These are phyloP conservation scores for Pristionchus japonicus DNA, from an alignment of 2,888 invertebrate genomes.

Conservation along the genomic window DNA sequence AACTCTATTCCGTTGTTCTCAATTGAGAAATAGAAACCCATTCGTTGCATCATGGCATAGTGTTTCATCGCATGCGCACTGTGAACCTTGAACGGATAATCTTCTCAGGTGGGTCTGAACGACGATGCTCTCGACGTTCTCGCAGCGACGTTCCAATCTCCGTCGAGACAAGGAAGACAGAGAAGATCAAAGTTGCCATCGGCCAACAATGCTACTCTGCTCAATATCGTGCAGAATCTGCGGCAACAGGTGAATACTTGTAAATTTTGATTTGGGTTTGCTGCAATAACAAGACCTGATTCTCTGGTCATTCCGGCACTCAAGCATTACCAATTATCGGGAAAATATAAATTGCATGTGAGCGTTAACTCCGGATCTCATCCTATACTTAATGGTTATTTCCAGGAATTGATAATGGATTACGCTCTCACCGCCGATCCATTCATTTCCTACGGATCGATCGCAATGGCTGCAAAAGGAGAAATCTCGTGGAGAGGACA, in stretches of 20 bases:
- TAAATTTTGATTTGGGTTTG: no score
- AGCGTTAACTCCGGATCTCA: no score
- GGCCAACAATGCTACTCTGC: neutral
- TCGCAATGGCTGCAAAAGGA: constrained; percentile 72
- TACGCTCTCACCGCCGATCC: constrained; percentile 69
- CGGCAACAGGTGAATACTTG: constrained; percentile 40
- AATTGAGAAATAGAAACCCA: no score
- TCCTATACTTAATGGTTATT: no score
- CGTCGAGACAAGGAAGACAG: neutral
- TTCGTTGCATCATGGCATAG: no score
- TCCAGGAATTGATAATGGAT: constrained; percentile 69
- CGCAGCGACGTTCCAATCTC: constrained; percentile 41
- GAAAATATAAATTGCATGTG: no score
- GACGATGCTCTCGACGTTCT: constrained; percentile 70
- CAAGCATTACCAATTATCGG: no score
- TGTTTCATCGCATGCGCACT: no score
- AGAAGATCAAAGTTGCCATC: constrained; percentile 44
- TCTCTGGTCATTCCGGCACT: no score
- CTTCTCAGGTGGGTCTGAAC: constrained; percentile 69
- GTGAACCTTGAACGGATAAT: neutral
- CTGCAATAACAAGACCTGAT: no score
- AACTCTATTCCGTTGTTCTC: no score
- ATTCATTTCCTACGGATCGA: constrained; percentile 69
- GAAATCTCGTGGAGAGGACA: constrained; percentile 71
- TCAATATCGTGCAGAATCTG: constrained; percentile 47